Conservation (phyloP, 30 jellyfish, hydroid and myxozoan species). For the Aurelia sp. region DNA sequence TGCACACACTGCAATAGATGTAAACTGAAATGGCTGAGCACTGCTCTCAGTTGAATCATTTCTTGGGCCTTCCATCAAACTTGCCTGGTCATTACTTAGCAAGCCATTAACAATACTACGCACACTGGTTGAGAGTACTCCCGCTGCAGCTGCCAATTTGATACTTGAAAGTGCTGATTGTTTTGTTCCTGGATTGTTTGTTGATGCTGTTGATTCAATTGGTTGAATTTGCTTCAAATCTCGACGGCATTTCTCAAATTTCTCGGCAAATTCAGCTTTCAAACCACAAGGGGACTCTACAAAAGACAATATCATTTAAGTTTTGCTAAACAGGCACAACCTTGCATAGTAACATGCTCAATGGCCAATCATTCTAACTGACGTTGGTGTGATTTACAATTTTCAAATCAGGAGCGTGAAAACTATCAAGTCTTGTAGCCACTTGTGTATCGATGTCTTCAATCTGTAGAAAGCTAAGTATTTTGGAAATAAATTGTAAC, state of each 20-base stretch:
- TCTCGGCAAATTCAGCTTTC: conserved; percentile 78
- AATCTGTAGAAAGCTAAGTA: too few relatives aligned
- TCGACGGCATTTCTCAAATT: conserved; percentile 7
- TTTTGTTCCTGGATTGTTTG: background rate
- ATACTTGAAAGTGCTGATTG: conserved; percentile 69
- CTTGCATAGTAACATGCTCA: too few relatives aligned
- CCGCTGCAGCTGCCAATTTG: conserved; percentile 96
- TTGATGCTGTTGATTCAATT: conserved; percentile 20
- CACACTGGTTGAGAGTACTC: conserved; percentile 74
- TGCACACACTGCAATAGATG: conserved; percentile 43
- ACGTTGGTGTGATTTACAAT: too few relatives aligned
- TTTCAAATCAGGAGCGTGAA: too few relatives aligned
- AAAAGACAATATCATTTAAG: too few relatives aligned
- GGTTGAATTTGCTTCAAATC: conserved; percentile 53
- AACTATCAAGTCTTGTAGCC: too few relatives aligned
- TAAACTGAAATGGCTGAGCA: conserved; percentile 6
- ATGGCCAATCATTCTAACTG: too few relatives aligned
- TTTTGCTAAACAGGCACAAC: too few relatives aligned
- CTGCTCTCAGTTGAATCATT: conserved; percentile 1
- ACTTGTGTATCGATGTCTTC: too few relatives aligned
- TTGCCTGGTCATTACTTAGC: conserved; percentile 64
- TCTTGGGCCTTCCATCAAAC: background rate
- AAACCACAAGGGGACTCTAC: conserved; percentile 35
- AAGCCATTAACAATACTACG: conserved; percentile 39
- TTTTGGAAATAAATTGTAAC: too few relatives aligned